Evolutionary conservation across 1,140 invertebrate genomes (phyloP).

Genomic region (Varroa destructor): DNA sequence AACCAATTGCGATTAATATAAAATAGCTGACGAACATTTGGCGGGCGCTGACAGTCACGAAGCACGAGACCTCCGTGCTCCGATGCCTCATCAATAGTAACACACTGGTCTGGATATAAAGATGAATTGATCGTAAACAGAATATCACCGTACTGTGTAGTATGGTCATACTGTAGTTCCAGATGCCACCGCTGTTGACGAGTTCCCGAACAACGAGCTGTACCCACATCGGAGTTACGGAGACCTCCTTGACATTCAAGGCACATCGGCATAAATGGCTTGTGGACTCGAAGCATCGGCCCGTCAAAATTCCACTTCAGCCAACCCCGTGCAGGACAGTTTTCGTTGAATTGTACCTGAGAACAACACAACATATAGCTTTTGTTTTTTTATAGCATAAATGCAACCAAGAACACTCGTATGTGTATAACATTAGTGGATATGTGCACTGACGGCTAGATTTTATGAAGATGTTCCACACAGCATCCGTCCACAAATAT

Average conservation of each 20-base stretch:
- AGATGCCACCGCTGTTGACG: not conserved
- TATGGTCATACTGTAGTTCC: not conserved
- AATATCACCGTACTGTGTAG: not conserved
- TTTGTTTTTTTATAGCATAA: too few species aligned
- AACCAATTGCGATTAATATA: conserved; percentile 17
- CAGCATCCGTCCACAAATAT: too few species aligned
- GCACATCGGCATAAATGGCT: not conserved
- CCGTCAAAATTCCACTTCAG: conserved; percentile 6
- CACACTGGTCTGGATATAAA: conserved; percentile 1
- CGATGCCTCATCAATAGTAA: not conserved
- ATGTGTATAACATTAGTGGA: too few species aligned
- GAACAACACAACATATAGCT: too few species aligned
- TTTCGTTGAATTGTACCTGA: not conserved
- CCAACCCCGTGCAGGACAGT: not conserved
- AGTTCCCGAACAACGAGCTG: not conserved
- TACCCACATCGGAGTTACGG: not conserved
- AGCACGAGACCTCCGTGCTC: not conserved
- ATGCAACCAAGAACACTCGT: too few species aligned
- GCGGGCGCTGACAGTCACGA: not conserved
- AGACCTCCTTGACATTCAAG: not conserved
- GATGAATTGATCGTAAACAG: not conserved
- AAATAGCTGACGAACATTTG: not conserved
- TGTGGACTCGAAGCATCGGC: conserved; percentile 9
- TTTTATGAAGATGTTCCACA: too few species aligned
- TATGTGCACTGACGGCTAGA: too few species aligned